phyloP scores from a whole-genome alignment of 1,140 invertebrate genomes.

The Drosophila ficusphila region DNA sequence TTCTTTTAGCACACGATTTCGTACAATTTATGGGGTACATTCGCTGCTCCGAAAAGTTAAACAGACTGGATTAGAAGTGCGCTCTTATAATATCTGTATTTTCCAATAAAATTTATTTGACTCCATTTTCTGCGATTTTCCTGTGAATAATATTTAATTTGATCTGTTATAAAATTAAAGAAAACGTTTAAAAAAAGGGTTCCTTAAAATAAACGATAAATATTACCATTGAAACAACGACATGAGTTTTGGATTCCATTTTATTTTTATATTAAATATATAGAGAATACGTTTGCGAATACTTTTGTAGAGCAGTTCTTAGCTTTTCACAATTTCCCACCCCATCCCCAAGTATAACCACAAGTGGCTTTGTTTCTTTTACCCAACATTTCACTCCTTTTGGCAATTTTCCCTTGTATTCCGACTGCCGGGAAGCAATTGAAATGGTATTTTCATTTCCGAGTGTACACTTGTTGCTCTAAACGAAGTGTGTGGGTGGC shows the following conservation, averaged over 20 bases:
- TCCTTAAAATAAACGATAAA: no score
- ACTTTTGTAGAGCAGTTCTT: background rate
- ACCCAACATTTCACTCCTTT: conserved; percentile 38
- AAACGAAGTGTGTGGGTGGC: background rate
- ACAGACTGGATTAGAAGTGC: no score
- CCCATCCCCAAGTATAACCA: background rate
- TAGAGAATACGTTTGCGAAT: background rate
- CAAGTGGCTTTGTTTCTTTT: conserved; percentile 34
- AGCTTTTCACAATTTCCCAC: conserved; percentile 19
- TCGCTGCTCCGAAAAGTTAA: background rate
- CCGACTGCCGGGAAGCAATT: conserved; percentile 21
- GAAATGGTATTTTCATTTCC: conserved; percentile 57
- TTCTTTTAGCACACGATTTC: background rate
- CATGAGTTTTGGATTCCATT: no score
- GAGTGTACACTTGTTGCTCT: conserved; percentile 67
- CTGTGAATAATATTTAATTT: no score
- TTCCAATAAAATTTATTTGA: no score
- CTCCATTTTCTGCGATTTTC: no score
- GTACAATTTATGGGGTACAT: background rate
- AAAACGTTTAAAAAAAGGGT: no score
- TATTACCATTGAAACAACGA: no score
- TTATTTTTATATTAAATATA: background rate
- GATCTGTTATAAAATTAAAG: no score
- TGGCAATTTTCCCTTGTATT: conserved; percentile 2
- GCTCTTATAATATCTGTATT: no score